Conservation (phyloP, 2,797 vertebrate genomes). For the Sebastes goodei region DNA sequence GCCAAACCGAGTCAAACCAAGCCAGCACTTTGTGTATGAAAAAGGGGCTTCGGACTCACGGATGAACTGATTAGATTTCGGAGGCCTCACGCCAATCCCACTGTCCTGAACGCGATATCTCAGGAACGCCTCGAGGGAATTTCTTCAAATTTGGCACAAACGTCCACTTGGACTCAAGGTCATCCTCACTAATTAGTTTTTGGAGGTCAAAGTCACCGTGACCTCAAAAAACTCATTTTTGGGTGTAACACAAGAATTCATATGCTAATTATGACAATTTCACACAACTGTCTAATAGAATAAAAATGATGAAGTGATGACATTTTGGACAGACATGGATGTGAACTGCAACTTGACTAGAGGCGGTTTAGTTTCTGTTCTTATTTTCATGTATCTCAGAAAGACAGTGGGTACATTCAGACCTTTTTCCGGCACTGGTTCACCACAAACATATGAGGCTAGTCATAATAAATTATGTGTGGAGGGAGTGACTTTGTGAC, state of each 20-base stretch:
- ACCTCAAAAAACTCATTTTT: neutral
- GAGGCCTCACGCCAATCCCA: neutral
- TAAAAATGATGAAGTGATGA: neutral
- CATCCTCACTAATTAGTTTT: neutral
- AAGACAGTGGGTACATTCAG: constrained; percentile 9
- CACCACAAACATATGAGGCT: constrained; percentile 21
- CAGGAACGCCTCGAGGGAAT: neutral
- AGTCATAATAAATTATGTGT: neutral
- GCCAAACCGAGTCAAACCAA: neutral
- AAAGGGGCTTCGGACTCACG: neutral
- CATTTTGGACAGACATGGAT: too few species aligned
- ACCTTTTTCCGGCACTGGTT: neutral
- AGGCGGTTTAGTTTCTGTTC: too few species aligned
- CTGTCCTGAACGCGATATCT: neutral
- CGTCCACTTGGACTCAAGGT: neutral
- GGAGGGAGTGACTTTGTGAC: neutral
- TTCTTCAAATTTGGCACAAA: neutral
- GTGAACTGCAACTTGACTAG: too few species aligned
- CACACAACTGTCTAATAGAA: too few species aligned
- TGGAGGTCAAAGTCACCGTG: neutral
- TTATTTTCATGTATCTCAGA: neutral
- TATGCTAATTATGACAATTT: neutral
- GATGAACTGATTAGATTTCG: neutral
- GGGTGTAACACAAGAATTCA: neutral
- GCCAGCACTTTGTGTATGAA: neutral